A percentile compares a stretch with the other conserved stretches of the same genome.
Conservation (phyloP, 2,888 invertebrate species). For the Caprella mutica region DNA sequence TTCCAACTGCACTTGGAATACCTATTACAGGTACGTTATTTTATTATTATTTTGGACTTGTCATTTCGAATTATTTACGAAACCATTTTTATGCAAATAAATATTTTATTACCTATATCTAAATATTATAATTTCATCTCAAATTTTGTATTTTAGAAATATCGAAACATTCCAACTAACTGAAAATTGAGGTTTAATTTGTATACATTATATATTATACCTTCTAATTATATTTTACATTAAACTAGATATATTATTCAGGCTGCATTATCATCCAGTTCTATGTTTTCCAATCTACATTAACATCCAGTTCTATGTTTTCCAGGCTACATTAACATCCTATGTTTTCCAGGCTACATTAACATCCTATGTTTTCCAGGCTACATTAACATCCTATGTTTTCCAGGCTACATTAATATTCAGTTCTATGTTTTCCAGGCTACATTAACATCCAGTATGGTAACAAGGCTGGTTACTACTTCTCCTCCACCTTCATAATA, state of each 20-base stretch:
- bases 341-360: constrained; percentile 66
- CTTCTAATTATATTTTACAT: no score
- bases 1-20: constrained; percentile 71
- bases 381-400: neutral
- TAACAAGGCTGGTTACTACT: constrained; percentile 68
- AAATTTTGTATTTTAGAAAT: no score
- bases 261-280: neutral
- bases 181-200: neutral
- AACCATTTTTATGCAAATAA: neutral
- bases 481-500: constrained; percentile 40
- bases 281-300: no score
- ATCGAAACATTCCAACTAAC: no score
- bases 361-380: constrained; percentile 45
- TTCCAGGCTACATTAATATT: no score
- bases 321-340: constrained; percentile 66
- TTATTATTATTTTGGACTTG: neutral
- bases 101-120: neutral
- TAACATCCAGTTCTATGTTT: no score
- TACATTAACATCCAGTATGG: constrained; percentile 68
- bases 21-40: constrained; percentile 57
- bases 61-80: neutral
- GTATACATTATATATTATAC: neutral
- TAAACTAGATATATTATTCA: neutral
- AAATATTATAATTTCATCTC: neutral
- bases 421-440: no score